phyloP scores from a whole-genome alignment of 30 jellyfish, hydroid and myxozoan species.

The Euphysa ruthae region DNA sequence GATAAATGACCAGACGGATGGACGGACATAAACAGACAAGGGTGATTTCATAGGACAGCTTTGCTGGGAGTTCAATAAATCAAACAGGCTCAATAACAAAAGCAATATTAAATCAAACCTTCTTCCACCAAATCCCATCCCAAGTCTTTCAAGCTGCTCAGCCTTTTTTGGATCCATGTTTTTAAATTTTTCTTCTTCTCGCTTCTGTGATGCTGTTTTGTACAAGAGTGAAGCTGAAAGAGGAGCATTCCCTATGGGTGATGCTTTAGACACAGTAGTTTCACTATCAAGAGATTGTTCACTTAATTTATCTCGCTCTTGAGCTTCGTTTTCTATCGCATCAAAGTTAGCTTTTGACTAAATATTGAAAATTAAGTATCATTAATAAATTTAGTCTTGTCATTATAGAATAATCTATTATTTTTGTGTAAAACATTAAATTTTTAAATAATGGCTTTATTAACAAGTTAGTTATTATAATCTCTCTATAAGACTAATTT shows the following conservation, averaged over 20 bases:
- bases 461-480: no score
- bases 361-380: background rate
- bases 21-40: no score
- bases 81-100: background rate
- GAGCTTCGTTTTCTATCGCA: constrained; percentile 86
- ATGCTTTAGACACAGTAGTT: background rate
- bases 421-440: background rate
- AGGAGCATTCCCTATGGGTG: constrained; percentile 24
- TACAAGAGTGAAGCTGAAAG: constrained; percentile 68
- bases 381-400: no score
- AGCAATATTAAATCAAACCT: constrained; percentile 34
- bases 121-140: constrained; percentile 83
- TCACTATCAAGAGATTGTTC: constrained; percentile 32
- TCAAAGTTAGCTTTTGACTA: constrained; percentile 74
- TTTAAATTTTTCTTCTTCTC: constrained; percentile 60
- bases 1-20: no score
- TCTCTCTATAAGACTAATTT: no score
- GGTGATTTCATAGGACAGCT: no score
- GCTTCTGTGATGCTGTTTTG: constrained; percentile 45
- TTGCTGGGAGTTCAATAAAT: no score
- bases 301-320: constrained; percentile 60
- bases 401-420: no score
- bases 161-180: constrained; percentile 69
- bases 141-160: constrained; percentile 70
- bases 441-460: no score